These are phyloP conservation scores for Xerus rutilus DNA, from an alignment of 2,797 vertebrate genomes.

Conservation along the genomic window DNA sequence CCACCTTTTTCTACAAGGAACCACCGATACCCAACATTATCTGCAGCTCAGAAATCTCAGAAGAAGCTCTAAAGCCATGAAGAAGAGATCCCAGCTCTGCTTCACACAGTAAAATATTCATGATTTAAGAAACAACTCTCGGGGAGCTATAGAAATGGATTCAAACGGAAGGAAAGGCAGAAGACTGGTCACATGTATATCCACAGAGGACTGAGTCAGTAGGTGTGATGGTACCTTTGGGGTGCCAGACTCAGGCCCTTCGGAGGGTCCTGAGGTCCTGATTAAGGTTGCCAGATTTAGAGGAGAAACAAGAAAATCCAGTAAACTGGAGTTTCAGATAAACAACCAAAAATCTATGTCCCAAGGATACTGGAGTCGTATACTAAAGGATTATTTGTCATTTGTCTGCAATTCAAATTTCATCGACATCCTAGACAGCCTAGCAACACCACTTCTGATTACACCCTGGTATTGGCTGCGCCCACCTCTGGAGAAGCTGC, in stretches of 20 bases:
- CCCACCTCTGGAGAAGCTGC: background rate
- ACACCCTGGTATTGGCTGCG: background rate
- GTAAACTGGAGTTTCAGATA: slow-evolving; percentile 1
- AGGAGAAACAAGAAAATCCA: background rate
- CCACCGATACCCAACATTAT: background rate
- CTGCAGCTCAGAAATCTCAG: slow-evolving; percentile 59
- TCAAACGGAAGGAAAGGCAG: background rate
- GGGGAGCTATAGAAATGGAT: background rate
- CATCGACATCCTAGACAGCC: background rate
- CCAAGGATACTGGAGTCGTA: background rate
- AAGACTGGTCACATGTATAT: background rate
- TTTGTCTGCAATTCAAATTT: background rate
- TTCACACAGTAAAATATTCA: slow-evolving; percentile 14
- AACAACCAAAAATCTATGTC: background rate
- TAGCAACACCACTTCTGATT: background rate
- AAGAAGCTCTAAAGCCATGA: background rate
- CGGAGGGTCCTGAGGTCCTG: slow-evolving; percentile 39
- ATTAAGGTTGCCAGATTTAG: background rate
- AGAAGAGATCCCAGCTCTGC: slow-evolving; percentile 42
- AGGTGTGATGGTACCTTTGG: background rate
- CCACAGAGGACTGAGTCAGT: slow-evolving; percentile 52
- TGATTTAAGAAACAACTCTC: background rate
- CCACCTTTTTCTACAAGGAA: background rate
- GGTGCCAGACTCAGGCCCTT: slow-evolving; percentile 33
- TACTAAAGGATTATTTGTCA: background rate